Evolutionary conservation across 2,888 invertebrate species (phyloP), one percentile per base, ranked within the genome.

Genomic region (Argynnis bischoffii): DNA sequence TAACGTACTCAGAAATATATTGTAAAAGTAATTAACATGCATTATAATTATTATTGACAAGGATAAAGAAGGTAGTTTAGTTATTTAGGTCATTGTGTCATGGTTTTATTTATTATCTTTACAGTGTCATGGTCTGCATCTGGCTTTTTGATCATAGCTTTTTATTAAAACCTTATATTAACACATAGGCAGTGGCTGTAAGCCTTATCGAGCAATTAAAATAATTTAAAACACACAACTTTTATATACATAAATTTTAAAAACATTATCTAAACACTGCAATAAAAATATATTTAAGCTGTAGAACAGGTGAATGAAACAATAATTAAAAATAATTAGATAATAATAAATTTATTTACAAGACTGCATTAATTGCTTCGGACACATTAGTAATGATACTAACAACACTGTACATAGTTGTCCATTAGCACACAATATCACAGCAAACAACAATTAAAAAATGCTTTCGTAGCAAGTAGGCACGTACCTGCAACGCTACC

Each of bases 401-500:
- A 84, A 78, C 85, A 84, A 83, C 84, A 78, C 79, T 81, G 77
- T 83, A 84, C 67, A 83, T 84, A 78, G 35, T 81, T 85, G 89
- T 90, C 88, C 89, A 89, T 90, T 89, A 89, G 86, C 85, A 83
- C 87, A 91, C 90, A 90, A 90, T 91, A 92, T 91, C 92, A 92
- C 92, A 92, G 92, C 91, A 86, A 87, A 88, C 90, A 89, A 92
- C 90, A 90, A 90, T 88, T 86, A 89, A 86, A 87, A 89, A 88
- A 91, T 89, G 87, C 87, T 90, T 84, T 86, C 80, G 84, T 85
- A 82, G 81, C 84, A 79, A 80, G 80, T 80, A 80, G 79, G 70
- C 72, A 73, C 72, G 81, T 81, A 78, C 82, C 77, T 79, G 75
- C 81, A 72, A 74, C 78, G 67, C 79, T 82, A 79, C 81, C 87